phyloP scores from a whole-genome alignment of 2,797 vertebrate genomes.

The Tapera naevia region DNA sequence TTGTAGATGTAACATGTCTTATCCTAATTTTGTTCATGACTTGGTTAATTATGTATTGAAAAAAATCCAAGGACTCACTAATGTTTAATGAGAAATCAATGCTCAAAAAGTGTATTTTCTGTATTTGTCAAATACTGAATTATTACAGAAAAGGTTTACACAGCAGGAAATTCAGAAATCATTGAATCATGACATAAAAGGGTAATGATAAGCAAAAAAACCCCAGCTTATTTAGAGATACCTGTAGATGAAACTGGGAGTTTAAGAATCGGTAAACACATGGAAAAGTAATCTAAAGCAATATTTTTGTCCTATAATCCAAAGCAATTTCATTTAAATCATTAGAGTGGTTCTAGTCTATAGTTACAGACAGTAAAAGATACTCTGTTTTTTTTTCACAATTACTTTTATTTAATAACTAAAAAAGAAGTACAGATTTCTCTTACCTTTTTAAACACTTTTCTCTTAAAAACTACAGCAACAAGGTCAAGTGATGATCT shows the following conservation, averaged over 20 bases:
- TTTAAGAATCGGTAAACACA: not conserved
- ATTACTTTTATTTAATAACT: not conserved
- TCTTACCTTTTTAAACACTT: not conserved
- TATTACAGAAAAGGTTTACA: not conserved
- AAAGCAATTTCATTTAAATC: not conserved
- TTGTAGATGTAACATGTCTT: not conserved
- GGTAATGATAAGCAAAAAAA: not conserved
- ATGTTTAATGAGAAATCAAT: not conserved
- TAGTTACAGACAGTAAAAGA: not conserved
- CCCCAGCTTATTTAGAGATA: not conserved
- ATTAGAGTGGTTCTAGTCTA: not conserved
- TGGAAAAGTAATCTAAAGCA: not conserved
- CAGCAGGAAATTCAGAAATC: not conserved
- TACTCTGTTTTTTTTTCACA: not conserved
- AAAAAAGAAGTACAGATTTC: not conserved
- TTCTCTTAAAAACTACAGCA: not conserved
- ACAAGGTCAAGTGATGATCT: not conserved
- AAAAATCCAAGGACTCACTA: not conserved
- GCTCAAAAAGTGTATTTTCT: not conserved
- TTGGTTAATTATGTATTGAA: fast-evolving
- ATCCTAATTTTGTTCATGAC: not conserved
- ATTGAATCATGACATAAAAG: not conserved
- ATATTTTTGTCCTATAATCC: not conserved
- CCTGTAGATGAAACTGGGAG: not conserved
- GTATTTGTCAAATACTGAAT: not conserved